phyloP scores from a whole-genome alignment of 2,888 invertebrate genomes.

The Brenthis hecate region DNA sequence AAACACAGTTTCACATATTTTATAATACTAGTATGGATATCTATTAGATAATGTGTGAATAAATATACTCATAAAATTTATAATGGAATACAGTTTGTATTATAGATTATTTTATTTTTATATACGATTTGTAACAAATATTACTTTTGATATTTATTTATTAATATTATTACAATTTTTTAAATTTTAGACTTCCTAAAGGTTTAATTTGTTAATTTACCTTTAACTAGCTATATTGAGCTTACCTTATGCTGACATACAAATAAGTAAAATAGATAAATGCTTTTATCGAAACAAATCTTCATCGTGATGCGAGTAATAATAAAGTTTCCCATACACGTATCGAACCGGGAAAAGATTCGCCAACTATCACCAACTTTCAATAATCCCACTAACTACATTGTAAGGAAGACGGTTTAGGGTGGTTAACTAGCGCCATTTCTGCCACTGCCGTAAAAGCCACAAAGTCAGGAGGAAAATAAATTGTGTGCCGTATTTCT shows the following conservation, averaged over 20 bases:
- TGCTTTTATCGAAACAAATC: conserved; percentile 37
- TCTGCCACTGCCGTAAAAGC: conserved; percentile 17
- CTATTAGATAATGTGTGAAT: no score
- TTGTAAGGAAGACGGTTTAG: conserved; percentile 56
- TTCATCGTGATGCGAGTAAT: conserved; percentile 53
- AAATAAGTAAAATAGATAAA: neutral
- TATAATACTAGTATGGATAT: no score
- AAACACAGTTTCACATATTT: no score
- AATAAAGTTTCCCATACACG: conserved; percentile 58
- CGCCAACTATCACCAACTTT: conserved; percentile 66
- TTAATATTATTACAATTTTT: no score
- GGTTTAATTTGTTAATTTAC: neutral
- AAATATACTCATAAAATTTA: no score
- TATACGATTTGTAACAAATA: no score
- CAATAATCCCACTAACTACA: conserved; percentile 69
- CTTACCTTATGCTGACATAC: neutral
- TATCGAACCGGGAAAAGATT: conserved; percentile 66
- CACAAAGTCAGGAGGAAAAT: conserved; percentile 11
- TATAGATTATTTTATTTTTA: no score
- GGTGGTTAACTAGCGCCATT: conserved; percentile 34
- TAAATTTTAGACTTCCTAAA: no score
- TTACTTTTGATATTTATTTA: no score
- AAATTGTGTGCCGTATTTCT: conserved; percentile 1
- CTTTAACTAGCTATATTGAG: neutral
- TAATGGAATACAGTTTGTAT: no score